Evolutionary conservation across 2,113 vertebrate species (phyloP), one percentile per base, ranked within the genome.

Genomic region (Protomyctophum bolini): DNA sequence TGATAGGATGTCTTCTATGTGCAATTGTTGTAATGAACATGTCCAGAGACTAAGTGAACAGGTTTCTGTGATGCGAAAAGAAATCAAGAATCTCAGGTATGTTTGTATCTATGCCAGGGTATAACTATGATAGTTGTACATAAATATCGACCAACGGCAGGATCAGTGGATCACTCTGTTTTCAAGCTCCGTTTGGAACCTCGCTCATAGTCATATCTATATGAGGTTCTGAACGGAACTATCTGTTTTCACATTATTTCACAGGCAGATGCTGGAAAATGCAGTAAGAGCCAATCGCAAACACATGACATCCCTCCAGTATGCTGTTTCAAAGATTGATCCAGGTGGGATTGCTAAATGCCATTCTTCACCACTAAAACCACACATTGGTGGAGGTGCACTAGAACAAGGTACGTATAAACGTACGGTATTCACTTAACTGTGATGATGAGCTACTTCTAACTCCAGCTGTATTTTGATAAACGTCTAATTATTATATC

Each of bases 61-160:
- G 29, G 85, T 93, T 58, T 90, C 90, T 68, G 88, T 93, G 6
- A 93, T 94, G 93, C 84, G 93, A 49, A 93, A 82, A 65, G 93
- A 94, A 75, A 85, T 94, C 7, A 93, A 89, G 82, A 94, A 94
- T 70, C 77, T 94, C 29, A 92, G 93, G 93, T 94, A 85, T n/a
- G 64, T 55, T 68, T 6, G 8, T 29, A 49, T 21, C 6, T 10
- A 61, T 21, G 21, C 21, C 47, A 41, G 8, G 15, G 5, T 52
- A 12, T 54, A 6, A 12, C 10, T 54, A 54, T 0, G n/a, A 3
- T n/a, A 54, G 11, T 54, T 11, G 10, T 54, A 41, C 3, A 41
- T 41, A 41, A 41, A 41, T 41, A 41, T 41, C 3, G 33, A 41
- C 3, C 33, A 41, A 41, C 33, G 5, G 3, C 33, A 41, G 33